Evolutionary conservation across 2,113 vertebrate genomes (phyloP).

Genomic region (Stomatorhinus ivindoensis): DNA sequence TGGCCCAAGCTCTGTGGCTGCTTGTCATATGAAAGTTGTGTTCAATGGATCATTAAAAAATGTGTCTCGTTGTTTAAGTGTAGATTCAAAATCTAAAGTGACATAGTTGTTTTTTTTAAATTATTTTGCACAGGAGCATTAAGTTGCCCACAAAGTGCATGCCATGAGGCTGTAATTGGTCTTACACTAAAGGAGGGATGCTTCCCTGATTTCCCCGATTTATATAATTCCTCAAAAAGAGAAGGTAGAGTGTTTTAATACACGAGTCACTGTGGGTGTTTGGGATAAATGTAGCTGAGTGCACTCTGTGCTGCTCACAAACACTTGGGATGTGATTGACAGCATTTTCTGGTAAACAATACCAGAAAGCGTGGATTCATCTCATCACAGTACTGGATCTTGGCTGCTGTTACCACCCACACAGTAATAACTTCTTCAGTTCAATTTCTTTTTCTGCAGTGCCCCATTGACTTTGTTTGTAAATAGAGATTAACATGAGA

Average conservation of each 20-base stretch:
- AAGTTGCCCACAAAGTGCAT: not conserved
- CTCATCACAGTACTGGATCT: not conserved
- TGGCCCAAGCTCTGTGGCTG: not conserved
- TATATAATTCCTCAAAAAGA: not conserved
- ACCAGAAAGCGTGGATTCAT: not conserved
- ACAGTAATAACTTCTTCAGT: not conserved
- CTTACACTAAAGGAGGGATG: not conserved
- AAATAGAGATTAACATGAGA: not conserved
- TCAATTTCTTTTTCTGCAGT: not conserved
- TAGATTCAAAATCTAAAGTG: not conserved
- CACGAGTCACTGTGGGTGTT: not conserved
- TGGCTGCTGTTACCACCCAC: not conserved
- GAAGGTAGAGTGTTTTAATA: not conserved
- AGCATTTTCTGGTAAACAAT: not conserved
- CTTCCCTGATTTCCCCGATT: not conserved
- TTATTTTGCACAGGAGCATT: not conserved
- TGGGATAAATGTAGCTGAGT: not conserved
- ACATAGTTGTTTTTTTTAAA: not conserved
- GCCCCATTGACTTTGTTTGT: not conserved
- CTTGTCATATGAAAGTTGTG: not conserved
- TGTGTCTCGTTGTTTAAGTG: not conserved
- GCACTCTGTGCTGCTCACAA: not conserved
- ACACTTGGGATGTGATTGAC: not conserved
- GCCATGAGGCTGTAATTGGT: not conserved
- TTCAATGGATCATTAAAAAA: not conserved